phyloP scores from a whole-genome alignment of 1,140 invertebrate genomes.

The Ericerus pela region DNA sequence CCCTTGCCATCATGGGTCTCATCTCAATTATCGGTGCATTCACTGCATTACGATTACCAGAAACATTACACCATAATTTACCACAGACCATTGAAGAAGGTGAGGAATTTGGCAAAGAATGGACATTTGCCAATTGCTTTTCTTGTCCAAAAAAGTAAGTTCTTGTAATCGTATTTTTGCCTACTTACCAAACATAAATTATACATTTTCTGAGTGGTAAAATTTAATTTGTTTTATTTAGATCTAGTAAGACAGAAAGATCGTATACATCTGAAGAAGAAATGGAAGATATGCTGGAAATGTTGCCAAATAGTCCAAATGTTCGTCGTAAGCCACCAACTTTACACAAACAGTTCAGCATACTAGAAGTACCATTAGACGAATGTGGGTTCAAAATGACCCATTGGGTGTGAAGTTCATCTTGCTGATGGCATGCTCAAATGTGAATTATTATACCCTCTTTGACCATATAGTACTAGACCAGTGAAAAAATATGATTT shows the following conservation, averaged over 20 bases:
- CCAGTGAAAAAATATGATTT: too few species aligned
- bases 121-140: conserved; percentile 53
- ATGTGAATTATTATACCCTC: background rate
- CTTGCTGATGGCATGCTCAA: background rate
- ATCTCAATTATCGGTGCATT: conserved; percentile 63
- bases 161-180: background rate
- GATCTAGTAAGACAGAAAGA: conserved; percentile 25
- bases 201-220: background rate
- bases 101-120: conserved; percentile 73
- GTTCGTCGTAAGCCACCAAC: background rate
- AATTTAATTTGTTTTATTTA: conserved; percentile 14
- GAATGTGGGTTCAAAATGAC: background rate
- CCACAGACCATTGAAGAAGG: conserved; percentile 75
- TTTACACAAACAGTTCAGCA: background rate
- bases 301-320: conserved; percentile 5
- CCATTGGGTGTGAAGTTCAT: background rate
- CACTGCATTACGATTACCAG: conserved; percentile 58
- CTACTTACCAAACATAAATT: background rate
- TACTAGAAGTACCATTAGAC: background rate
- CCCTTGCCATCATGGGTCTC: conserved; percentile 61
- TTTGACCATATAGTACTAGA: too few species aligned
- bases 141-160: conserved; percentile 45
- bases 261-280: conserved; percentile 33
- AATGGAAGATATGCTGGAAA: conserved; percentile 16
- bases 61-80: conserved; percentile 60